Conservation (phyloP, 1,140 invertebrate species). For the Atta cephalotes region DNA sequence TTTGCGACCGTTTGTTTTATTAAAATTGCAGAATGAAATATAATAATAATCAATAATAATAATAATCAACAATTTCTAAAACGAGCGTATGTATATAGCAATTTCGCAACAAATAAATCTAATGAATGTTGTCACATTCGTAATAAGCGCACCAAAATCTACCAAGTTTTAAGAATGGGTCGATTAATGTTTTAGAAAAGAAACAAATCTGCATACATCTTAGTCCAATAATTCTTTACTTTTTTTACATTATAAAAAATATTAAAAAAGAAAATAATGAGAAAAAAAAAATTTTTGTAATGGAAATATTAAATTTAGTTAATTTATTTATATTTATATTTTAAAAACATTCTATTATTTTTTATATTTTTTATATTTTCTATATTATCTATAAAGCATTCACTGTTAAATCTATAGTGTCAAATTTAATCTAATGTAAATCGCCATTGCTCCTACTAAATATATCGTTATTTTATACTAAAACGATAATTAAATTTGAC, state of each 20-base stretch:
- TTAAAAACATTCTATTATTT: neutral
- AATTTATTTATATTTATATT: neutral
- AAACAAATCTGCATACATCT: neutral
- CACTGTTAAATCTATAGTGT: too few relatives aligned
- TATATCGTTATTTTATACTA: too few relatives aligned
- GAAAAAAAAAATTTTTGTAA: neutral
- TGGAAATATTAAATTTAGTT: neutral
- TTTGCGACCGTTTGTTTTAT: conserved; percentile 5
- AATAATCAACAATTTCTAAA: conserved; percentile 30
- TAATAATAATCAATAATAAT: conserved; percentile 24
- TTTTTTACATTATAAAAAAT: neutral
- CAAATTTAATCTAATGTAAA: too few relatives aligned
- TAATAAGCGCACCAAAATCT: too few relatives aligned
- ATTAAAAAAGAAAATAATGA: neutral
- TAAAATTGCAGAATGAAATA: conserved; percentile 26
- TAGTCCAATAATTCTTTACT: neutral
- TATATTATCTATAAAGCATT: too few relatives aligned
- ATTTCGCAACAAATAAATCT: conserved; percentile 15
- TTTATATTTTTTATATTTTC: neutral
- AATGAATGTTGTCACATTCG: too few relatives aligned
- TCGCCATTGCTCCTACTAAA: too few relatives aligned
- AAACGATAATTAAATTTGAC: too few relatives aligned
- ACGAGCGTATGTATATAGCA: neutral
- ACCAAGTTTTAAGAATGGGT: too few relatives aligned
- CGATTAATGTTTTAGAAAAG: neutral